A percentile compares a stretch with the other conserved stretches of the same genome.
Conservation (phyloP, 1,140 invertebrate genomes). For the Bombus superbus region DNA sequence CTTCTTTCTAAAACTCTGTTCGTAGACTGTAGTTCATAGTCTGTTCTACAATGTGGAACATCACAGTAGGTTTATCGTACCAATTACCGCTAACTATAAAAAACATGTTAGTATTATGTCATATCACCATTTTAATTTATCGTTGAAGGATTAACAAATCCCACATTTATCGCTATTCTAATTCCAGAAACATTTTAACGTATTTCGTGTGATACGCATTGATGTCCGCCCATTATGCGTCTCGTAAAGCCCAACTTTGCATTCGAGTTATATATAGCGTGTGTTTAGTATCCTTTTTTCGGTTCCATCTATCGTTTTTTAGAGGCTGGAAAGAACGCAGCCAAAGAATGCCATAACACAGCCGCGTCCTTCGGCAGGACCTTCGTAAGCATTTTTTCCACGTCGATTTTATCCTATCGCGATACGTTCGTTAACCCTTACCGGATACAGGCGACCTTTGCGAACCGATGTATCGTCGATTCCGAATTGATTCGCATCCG, state of each 20-base stretch:
- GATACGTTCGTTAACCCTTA: constrained; percentile 57
- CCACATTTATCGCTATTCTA: neutral
- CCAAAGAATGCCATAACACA: constrained; percentile 36
- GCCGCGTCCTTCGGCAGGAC: constrained; percentile 42
- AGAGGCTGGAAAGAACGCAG: neutral
- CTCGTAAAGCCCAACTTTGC: neutral
- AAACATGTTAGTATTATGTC: no score
- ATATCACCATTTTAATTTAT: neutral
- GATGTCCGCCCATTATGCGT: neutral
- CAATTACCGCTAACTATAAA: neutral
- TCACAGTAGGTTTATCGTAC: no score
- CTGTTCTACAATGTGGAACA: no score
- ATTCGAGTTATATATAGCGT: neutral
- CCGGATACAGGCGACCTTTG: constrained; percentile 47
- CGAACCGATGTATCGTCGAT: constrained; percentile 20
- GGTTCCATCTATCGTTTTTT: neutral
- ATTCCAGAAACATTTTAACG: neutral
- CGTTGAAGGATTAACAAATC: neutral
- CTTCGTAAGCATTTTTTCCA: constrained; percentile 32
- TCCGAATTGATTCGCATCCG: constrained; percentile 52
- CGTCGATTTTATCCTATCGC: constrained; percentile 35
- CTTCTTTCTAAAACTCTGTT: no score
- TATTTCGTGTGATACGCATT: neutral
- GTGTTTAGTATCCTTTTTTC: constrained; percentile 12
- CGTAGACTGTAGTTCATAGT: no score